Evolutionary conservation across 2,888 invertebrate genomes (phyloP), one percentile per base, ranked within the genome.

Genomic region (Pasiphila rectangulata): DNA sequence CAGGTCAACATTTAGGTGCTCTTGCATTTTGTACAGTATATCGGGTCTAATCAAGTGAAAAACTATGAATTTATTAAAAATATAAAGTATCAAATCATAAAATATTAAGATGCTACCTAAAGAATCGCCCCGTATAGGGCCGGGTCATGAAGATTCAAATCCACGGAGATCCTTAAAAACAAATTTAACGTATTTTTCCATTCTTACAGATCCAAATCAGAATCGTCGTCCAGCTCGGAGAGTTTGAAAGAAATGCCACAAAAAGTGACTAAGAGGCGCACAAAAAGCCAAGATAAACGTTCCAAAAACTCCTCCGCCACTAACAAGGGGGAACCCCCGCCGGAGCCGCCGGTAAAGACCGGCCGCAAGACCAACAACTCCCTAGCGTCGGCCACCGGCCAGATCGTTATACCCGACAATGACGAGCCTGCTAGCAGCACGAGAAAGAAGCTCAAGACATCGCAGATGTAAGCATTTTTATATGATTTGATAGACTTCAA

Each of bases 351-450:
- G 0, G 67, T 83, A 10, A 84, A 83, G 57, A 85, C 90, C 1
- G 95, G 96, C 41, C 89, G 96, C 49, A 95, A 96, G 79, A 96
- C 96, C 5, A 96, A 96, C 71, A 96, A 96, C 79, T 96, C 96
- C 0, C 85, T 96, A 35, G 94, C 96, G 1, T 94, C 94, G 6
- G 93, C 95, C 38, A 95, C 95, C 1, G 96, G 95, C 17, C 95
- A 95, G 73, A 95, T 96, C 56, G 90, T 95, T 46, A 95, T 96
- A 74, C 93, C 82, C 12, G 89, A 87, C 58, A 81, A 74, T 57
- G 82, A 79, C 36, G 88, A 86, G 44, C 86, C 84, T 0, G 69
- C 75, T 30, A 85, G 75, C 60, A 83, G 86, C 56, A 86, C 87
- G 2, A 73, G 90, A 55, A 91, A 91, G 63, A 92, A 92, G 72